phyloP scores from a whole-genome alignment of 1,140 invertebrate genomes.

The Propsilocerus akamusi region DNA sequence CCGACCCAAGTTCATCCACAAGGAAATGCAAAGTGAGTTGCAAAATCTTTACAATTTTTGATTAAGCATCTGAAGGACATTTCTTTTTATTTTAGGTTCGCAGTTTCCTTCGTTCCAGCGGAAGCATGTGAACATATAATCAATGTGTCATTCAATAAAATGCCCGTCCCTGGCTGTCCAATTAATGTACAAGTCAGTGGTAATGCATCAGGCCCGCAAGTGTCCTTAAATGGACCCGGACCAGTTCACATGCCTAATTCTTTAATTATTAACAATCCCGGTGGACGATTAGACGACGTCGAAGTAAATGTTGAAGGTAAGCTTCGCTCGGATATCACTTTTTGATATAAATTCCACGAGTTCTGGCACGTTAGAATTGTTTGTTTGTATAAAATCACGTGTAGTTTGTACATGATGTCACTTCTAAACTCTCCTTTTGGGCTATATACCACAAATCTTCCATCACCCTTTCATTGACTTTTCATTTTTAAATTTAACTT shows the following conservation, averaged over 20 bases:
- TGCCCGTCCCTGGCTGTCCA: slow-evolving; percentile 60
- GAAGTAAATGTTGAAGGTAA: slow-evolving; percentile 90
- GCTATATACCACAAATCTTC: too few species aligned
- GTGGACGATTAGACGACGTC: slow-evolving; percentile 74
- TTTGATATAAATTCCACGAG: background rate
- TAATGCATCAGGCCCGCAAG: slow-evolving; percentile 52
- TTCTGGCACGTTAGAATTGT: too few species aligned
- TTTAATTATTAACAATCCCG: slow-evolving; percentile 46
- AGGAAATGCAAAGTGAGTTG: slow-evolving; percentile 32
- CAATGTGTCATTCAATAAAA: slow-evolving; percentile 93
- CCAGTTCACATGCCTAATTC: slow-evolving; percentile 41
- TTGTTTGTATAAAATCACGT: too few species aligned
- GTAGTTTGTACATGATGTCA: too few species aligned
- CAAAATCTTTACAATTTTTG: background rate
- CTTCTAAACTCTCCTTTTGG: too few species aligned
- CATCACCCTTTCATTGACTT: too few species aligned
- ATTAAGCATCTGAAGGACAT: background rate
- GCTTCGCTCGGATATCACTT: slow-evolving; percentile 13
- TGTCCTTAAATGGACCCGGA: slow-evolving; percentile 42
- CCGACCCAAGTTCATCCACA: slow-evolving; percentile 95
- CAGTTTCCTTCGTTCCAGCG: slow-evolving; percentile 86
- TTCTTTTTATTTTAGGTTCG: slow-evolving; percentile 44
- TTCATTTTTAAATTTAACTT: too few species aligned
- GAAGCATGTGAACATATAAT: slow-evolving; percentile 88
- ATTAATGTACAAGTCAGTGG: slow-evolving; percentile 53